A percentile compares a stretch with the other conserved stretches of the same genome.
Conservation (phyloP, 2,888 invertebrate species). For the Lapara coniferarum region DNA sequence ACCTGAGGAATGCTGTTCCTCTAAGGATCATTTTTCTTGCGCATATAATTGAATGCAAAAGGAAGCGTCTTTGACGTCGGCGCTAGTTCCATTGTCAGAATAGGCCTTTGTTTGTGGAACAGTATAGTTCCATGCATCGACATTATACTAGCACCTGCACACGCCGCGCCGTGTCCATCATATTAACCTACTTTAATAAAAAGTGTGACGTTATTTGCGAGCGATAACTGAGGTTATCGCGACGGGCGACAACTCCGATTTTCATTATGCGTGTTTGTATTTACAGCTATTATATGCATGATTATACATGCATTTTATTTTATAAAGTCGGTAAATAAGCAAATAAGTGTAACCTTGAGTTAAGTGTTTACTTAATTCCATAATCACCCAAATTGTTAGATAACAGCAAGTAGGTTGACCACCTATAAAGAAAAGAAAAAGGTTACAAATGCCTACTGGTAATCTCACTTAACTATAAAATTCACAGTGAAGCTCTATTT, state of each 20-base stretch:
- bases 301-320: neutral
- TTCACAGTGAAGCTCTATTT: no score
- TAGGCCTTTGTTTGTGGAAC: conserved; percentile 48
- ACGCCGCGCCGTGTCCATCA: conserved; percentile 46
- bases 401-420: no score
- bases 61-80: conserved; percentile 49
- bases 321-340: neutral
- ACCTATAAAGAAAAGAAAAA: no score
- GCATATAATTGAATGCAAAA: conserved; percentile 37
- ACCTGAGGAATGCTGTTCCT: neutral
- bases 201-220: conserved; percentile 41
- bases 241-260: conserved; percentile 17
- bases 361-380: no score
- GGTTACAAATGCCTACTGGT: no score
- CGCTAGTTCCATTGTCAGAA: conserved; percentile 47
- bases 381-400: no score
- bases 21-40: conserved; percentile 26
- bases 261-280: conserved; percentile 1
- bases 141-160: conserved; percentile 39
- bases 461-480: no score
- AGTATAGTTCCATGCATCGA: conserved; percentile 42
- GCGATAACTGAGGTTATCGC: conserved; percentile 31
- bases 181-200: conserved; percentile 61
- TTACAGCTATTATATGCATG: neutral
- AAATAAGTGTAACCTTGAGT: no score